Evolutionary conservation across 30 jellyfish, hydroid and myxozoan species (phyloP), one percentile per base, ranked within the genome.

Genomic region (Haliclystus octoradiatus): DNA sequence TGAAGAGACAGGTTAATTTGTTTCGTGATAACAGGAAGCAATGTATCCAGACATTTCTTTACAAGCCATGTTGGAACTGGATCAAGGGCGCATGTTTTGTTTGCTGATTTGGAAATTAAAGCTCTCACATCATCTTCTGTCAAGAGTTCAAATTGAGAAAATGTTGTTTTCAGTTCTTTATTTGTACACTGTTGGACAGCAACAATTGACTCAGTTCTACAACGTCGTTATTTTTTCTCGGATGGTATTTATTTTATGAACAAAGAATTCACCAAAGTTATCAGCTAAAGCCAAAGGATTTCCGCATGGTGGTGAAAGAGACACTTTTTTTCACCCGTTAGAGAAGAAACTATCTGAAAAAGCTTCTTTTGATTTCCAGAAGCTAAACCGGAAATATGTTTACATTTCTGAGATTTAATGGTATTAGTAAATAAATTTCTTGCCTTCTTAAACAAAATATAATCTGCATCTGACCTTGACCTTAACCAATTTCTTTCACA

Each of bases 61-160:
- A 74, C 79, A 25, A 64, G 71, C 78, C 79, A 74, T 74, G 70
- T 62, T 66, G 79, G 71, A 23, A 71, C 85, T 74, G 79, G 85
- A 63, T 74, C 85, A 63, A 74, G 85, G 60, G 47, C 68, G 29
- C 78, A 74, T 62, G 34, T 69, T 65, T 74, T 74, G 50, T 78
- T 62, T 74, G 80, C 71, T 74, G 79, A 62, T 30, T 65, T 62
- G 35, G 30, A 40, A 71, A 69, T 62, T 34, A 74, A 46, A 7
- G 63, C 65, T 64, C 85, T 63, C 26, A 74, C 72, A 74, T 63
- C 68, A 34, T 74, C 79, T 78, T 74, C 85, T 74, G 85, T 62
- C 63, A 65, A 62, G 65, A 63, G 78, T 34, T 74, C 79, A 60
- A 72, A 60, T 60, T 60, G 26, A 63, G 71, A 34, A 71, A 74